Evolutionary conservation across 1,140 invertebrate species (phyloP).

Genomic region (Drosophila bocqueti): DNA sequence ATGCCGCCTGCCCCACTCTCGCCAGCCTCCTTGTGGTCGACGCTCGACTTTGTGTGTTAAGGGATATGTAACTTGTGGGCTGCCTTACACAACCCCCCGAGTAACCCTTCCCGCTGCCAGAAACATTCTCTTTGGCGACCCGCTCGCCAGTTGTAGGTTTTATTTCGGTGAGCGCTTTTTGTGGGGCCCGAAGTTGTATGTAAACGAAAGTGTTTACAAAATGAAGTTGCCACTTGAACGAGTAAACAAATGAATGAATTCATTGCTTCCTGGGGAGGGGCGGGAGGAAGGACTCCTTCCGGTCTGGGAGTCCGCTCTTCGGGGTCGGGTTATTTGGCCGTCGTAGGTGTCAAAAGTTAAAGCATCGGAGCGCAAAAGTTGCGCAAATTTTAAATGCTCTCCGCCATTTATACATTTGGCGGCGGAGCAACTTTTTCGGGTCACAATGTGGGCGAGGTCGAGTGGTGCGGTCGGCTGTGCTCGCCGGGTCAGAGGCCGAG

Average conservation of each 20-base stretch:
- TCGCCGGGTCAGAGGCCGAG: neutral
- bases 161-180: conserved; percentile 45
- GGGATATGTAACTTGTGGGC: conserved; percentile 80
- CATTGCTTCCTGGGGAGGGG: conserved; percentile 63
- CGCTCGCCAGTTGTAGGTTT: conserved; percentile 44
- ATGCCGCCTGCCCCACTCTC: conserved; percentile 33
- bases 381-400: conserved; percentile 76
- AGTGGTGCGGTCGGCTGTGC: conserved; percentile 15
- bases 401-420: conserved; percentile 72
- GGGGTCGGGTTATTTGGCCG: conserved; percentile 49
- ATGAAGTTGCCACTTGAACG: conserved; percentile 83
- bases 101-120: neutral
- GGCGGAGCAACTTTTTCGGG: conserved; percentile 71
- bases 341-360: conserved; percentile 82
- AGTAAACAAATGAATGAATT: conserved; percentile 84
- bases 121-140: neutral
- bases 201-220: conserved; percentile 84
- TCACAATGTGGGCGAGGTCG: conserved; percentile 35
- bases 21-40: conserved; percentile 28
- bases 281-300: conserved; percentile 25
- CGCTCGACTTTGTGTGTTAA: conserved; percentile 75
- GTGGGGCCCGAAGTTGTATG: conserved; percentile 72
- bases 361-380: conserved; percentile 80
- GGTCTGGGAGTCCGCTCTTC: conserved; percentile 37
- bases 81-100: conserved; percentile 59